Evolutionary conservation across 2,888 invertebrate species (phyloP), one percentile per base, ranked within the genome.

Genomic region (Flabesymbios commensalis): DNA sequence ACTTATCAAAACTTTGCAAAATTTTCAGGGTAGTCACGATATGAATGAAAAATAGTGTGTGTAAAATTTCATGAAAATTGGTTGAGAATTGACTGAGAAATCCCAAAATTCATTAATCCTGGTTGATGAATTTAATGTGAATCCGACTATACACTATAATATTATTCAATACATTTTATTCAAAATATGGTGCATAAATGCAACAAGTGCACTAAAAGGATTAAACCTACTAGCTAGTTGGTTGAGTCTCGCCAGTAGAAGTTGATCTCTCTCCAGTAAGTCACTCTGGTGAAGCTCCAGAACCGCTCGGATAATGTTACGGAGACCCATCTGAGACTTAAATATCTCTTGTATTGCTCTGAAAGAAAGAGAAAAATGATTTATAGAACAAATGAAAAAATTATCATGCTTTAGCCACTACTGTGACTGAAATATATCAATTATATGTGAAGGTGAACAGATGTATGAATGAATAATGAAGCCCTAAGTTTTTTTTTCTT

Each of bases 321-420:
- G 67, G 19, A 82, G 76, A 53, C 78, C 77, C 31, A 92, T 84
- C 80, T 94, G 93, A 84, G 93, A 92, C 76, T 94, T 95, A 77
- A 96, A 92, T 63, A 97, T 84, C 81, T 97, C 96, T 76, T 94
- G 89, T 76, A 93, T 91, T 2, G 93, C 92, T 84, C 83, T 81
- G 73, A 45, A 73, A 74, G 57, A 58, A 33, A 57, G n/a, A n/a
- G n/a, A n/a, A n/a, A n/a, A n/a, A n/a, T n/a, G n/a, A n/a, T n/a
- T n/a, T n/a, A n/a, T n/a, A n/a, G n/a, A n/a, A n/a, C n/a, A 17
- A 39, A 17, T 39, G 39, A 17, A 14, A 39, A 17, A 14, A 14
- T 39, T 39, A 39, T 39, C 17, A 10, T 39, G 10, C 17, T 39
- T 10, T 39, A 39, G 17, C 17, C 17, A 10, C 39, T 39, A 14